Evolutionary conservation across 2,888 invertebrate genomes (phyloP), one percentile per base, ranked within the genome.

Genomic region (Ormyrus rosae): DNA sequence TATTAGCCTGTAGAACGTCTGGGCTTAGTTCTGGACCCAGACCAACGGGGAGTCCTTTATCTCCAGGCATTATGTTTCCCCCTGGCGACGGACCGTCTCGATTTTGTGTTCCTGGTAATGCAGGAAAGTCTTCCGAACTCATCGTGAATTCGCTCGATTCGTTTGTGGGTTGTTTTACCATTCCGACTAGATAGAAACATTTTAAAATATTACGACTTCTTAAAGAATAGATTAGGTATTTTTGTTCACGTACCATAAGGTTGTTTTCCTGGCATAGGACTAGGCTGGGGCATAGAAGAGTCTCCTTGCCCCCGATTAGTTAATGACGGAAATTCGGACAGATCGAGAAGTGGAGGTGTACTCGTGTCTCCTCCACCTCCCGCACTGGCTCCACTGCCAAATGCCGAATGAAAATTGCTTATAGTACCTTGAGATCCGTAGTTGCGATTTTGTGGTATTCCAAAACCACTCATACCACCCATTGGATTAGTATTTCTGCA

Each of bases 41-140:
- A 83, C 91, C 91, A 75, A 91, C 91, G 69, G 90, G 88, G 82
- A 90, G 86, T 83, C 88, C 91, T 85, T 91, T 91, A 83, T 91
- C 92, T 74, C 91, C 91, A 69, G 91, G 89, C 68, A 80, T 70
- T 51, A 91, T 89, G 83, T 90, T 91, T 82, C 92, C 91, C 87
- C 94, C 95, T 19, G 95, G 94, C 86, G 95, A 94, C 19, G 94
- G 92, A 78, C 94, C 94, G 86, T 94, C 94, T 86, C 94, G 93
- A 87, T 93, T 94, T 87, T 96, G 95, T 85, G 97, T 97, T 87
- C 99, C 99, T 85, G 99, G 99, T 90, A 99, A 93, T 91, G 99
- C 99, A 87, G 99, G 99, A 92, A 99, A 99, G 92, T 99, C 99
- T 93, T 99, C 99, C 87, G 96, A 97, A 88, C 98, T 98, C 96